Base-by-base conservation (phyloP, 2,888 invertebrate species). In the Eurytoma californica region DNA sequence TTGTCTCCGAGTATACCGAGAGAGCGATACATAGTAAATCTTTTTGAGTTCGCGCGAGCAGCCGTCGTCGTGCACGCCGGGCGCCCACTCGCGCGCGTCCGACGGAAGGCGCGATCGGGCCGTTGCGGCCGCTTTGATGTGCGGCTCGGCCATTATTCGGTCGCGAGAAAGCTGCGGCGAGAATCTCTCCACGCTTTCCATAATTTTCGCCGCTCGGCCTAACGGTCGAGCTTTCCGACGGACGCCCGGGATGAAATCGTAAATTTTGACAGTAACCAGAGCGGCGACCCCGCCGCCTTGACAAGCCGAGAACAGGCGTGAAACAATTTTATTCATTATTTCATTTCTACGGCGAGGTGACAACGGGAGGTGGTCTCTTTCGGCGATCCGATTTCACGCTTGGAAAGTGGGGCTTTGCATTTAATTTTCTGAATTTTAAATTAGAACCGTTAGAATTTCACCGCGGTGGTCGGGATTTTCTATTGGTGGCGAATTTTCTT, bases 1-100 rank as follows among this genome's bases (percentile, higher is more conserved):
- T 84, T 85, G 84, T 86, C 82, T 82, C 72, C 80, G 66, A 72
- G 39, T 75, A 72, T 12, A 14, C 51, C n/a, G 83, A 85, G 86
- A 87, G 86, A 86, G 82, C 85, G 82, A 86, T 84, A 83, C 79
- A 84, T 84, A 84, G 84, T 84, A 84, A 84, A 86, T 86, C 83
- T 82, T 78, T 81, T 76, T 55, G 39, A 16, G 65, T 47, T 57
- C 69, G 57, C 51, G 55, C 57, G 39, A 20, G 1, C 61, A 18
- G 18, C 51, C 39, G 39, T 16, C 18, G 53, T n/a, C 53, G 63
- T 28, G 63, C 63, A n/a, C 63, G 63, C 39, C 63, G 47, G 39
- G 28, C 60, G 47, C 39, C 63, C 9, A 47, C 30, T 39, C n/a
- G 53, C 53, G n/a, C n/a, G 16, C 53, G 24, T 72, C 79, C 74